Base-by-base conservation (phyloP, 2,797 vertebrate species). In the Otolemur crassicaudatus region DNA sequence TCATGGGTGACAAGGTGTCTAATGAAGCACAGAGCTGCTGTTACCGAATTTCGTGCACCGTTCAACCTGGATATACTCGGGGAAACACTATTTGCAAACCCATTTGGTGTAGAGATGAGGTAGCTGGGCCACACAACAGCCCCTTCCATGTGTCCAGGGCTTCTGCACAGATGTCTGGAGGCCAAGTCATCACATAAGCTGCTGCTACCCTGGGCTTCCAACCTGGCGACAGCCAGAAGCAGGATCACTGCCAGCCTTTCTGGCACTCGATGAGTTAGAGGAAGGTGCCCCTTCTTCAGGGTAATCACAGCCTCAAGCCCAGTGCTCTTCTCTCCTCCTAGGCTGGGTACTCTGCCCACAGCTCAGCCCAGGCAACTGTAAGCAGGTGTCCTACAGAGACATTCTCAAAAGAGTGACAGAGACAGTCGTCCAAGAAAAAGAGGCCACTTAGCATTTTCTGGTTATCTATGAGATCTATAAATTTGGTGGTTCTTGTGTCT, bases 181-280 rank as follows among this genome's bases (percentile, higher is more conserved):
- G 2, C 73, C 65, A 63, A 5, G 60, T 37, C 14, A 0, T 65
- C 27, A 13, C 0, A 0, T 5, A n/a, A 2, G 37, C 12, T 46
- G 58, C 37, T 19, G 3, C n/a, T 6, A 22, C 70, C 2, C 29
- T 37, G 17, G 19, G 11, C 29, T 49, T 22, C n/a, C 10, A 34
- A 6, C 61, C 29, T 4, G 0, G 61, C 23, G 56, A 43, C 25
- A 12, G 60, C 53, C 72, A n/a, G 23, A 27, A 49, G 46, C 2
- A 5, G 22, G 34, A 4, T 25, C 76, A 4, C 2, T 4, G 27
- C 43, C 25, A 23, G 9, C 46, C 86, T 37, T 56, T 58, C 40
- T 0, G 0, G n/a, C 22, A 16, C 40, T 58, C 11, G 12, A n/a
- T 60, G 63, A 19, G 5, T 46, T 80, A 7, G 29, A 31, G 3